phyloP scores from a whole-genome alignment of 2,797 vertebrate genomes.

The Oryzias sinensis region DNA sequence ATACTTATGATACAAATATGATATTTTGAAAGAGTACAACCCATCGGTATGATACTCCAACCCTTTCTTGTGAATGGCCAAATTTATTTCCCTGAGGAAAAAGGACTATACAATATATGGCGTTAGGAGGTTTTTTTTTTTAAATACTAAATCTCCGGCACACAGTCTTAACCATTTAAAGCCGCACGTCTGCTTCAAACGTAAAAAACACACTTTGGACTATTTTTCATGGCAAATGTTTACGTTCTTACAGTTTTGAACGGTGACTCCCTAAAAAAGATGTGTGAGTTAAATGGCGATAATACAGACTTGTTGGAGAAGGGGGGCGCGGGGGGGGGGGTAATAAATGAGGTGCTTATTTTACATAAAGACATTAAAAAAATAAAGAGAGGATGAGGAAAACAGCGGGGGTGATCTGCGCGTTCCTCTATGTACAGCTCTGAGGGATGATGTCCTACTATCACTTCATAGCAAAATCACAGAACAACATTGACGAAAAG shows the following conservation, averaged over 20 bases:
- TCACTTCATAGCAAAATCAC: slow-evolving; percentile 78
- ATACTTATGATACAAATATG: slow-evolving; percentile 19
- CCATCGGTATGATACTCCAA: slow-evolving; percentile 21
- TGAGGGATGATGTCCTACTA: slow-evolving; percentile 73
- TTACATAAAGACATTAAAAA: slow-evolving; percentile 60
- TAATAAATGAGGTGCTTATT: slow-evolving; percentile 47
- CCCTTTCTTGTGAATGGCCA: slow-evolving; percentile 35
- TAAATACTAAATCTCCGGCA: slow-evolving; percentile 21
- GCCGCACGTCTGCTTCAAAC: slow-evolving; percentile 12
- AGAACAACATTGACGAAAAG: slow-evolving; percentile 81
- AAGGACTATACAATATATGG: slow-evolving; percentile 37
- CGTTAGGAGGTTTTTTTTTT: slow-evolving; percentile 28
- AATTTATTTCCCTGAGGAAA: slow-evolving; percentile 68
- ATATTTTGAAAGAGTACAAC: slow-evolving; percentile 21
- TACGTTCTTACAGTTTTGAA: slow-evolving; percentile 59
- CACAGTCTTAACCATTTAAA: slow-evolving; percentile 17
- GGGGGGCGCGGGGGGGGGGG: too few relatives aligned
- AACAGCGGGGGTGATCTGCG: slow-evolving; percentile 74
- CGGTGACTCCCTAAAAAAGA: slow-evolving; percentile 70
- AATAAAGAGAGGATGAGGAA: slow-evolving; percentile 37
- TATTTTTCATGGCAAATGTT: slow-evolving; percentile 23
- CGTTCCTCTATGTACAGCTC: slow-evolving; percentile 90
- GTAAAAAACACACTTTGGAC: slow-evolving; percentile 6
- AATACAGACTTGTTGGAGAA: too few relatives aligned
- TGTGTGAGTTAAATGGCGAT: too few relatives aligned